Evolutionary conservation across 64 coral and sea anemone genomes (phyloP).

Genomic region (Trachythela sp.): DNA sequence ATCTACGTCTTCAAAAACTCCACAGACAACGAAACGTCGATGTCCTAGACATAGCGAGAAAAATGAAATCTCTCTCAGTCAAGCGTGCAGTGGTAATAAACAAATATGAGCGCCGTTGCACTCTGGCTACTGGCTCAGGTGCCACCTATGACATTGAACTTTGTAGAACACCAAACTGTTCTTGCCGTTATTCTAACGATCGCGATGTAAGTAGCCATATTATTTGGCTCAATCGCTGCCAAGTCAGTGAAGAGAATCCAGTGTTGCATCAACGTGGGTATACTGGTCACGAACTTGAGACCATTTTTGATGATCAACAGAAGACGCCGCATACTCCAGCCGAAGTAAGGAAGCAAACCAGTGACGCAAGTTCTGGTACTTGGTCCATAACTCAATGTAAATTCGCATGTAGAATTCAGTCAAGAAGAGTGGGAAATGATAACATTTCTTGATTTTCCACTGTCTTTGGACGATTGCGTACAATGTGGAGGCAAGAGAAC

Average conservation of each 20-base stretch:
- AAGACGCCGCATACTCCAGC: neutral
- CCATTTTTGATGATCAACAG: conserved; percentile 33
- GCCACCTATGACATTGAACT: conserved; percentile 54
- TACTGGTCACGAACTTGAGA: conserved; percentile 49
- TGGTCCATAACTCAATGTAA: too few species aligned
- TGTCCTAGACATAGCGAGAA: conserved; percentile 38
- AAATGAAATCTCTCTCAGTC: conserved; percentile 50
- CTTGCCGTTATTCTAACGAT: conserved; percentile 52
- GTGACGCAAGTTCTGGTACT: too few species aligned
- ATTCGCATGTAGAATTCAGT: conserved; percentile 20
- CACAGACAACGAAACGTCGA: neutral
- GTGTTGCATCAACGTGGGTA: conserved; percentile 52
- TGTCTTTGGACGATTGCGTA: neutral
- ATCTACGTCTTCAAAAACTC: neutral
- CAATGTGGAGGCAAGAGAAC: too few species aligned
- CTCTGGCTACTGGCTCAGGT: conserved; percentile 27
- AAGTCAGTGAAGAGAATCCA: conserved; percentile 27
- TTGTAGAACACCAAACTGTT: conserved; percentile 26
- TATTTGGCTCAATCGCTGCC: conserved; percentile 46
- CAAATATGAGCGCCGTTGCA: conserved; percentile 28
- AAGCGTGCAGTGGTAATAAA: conserved; percentile 24
- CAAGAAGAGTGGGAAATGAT: conserved; percentile 54
- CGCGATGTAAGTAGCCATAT: conserved; percentile 54
- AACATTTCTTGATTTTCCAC: conserved; percentile 50
- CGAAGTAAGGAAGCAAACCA: neutral